Evolutionary conservation across 2,888 invertebrate genomes (phyloP).

Genomic region (Parthenolecanium corni): DNA sequence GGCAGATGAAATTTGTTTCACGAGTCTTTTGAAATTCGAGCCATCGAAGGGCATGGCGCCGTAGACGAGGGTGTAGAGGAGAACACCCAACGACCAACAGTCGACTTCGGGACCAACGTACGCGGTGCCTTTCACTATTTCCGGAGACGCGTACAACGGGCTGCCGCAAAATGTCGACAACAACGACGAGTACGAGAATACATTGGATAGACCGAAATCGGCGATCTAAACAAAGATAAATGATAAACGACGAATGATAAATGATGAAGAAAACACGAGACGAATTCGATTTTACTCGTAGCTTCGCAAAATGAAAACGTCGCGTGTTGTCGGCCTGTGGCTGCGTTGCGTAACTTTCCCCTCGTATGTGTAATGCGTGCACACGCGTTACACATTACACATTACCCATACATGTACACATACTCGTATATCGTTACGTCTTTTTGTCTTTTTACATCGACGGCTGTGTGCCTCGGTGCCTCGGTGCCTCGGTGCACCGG

Average conservation of each 20-base stretch:
- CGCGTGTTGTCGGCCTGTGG: too few relatives aligned
- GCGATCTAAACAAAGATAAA: conserved; percentile 58
- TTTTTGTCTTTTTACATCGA: too few relatives aligned
- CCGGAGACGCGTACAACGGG: conserved; percentile 91
- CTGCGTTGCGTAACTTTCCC: too few relatives aligned
- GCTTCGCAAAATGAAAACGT: too few relatives aligned
- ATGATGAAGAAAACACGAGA: not conserved
- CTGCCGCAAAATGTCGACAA: conserved; percentile 92
- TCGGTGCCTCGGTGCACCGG: too few relatives aligned
- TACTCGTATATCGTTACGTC: too few relatives aligned
- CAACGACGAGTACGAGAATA: conserved; percentile 76
- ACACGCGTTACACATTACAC: too few relatives aligned
- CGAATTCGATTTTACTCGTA: too few relatives aligned
- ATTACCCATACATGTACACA: too few relatives aligned
- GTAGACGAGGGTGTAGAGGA: conserved; percentile 94
- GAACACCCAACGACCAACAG: conserved; percentile 72
- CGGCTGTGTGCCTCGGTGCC: too few relatives aligned
- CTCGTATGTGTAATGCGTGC: too few relatives aligned
- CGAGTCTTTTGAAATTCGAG: conserved; percentile 91
- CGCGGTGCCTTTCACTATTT: conserved; percentile 92
- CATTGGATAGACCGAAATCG: conserved; percentile 96
- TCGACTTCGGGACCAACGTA: conserved; percentile 91
- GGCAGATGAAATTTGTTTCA: conserved; percentile 57
- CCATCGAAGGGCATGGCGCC: conserved; percentile 99
- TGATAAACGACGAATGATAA: not conserved